A percentile compares a stretch with the other conserved stretches of the same genome.
These are phyloP conservation scores for Apeira syringaria DNA, from an alignment of 2,888 invertebrate genomes.

Conservation along the genomic window DNA sequence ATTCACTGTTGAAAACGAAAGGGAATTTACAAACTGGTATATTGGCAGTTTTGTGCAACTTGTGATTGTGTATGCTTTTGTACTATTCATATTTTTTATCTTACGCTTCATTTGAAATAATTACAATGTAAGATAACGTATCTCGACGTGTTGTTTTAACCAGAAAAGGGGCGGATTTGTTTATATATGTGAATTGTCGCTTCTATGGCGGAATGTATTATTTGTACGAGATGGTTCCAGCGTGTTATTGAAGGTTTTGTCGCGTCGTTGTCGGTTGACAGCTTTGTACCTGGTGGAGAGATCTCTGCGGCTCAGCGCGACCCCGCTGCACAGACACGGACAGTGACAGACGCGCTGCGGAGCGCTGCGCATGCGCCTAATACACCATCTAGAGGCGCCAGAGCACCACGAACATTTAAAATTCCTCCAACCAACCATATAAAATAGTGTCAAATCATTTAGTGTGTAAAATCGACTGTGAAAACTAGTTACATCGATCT, in stretches of 20 bases:
- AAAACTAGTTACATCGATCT: conserved; percentile 37
- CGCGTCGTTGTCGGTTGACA: conserved; percentile 30
- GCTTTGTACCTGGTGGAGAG: conserved; percentile 14
- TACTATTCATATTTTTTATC: conserved; percentile 12
- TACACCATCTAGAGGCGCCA: conserved; percentile 35
- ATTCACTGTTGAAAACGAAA: conserved; percentile 25
- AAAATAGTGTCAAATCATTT: conserved; percentile 55
- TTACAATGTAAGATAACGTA: conserved; percentile 17
- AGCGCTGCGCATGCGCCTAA: conserved; percentile 69
- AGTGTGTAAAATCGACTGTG: conserved; percentile 45
- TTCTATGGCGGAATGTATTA: conserved; percentile 10
- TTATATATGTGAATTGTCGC: conserved; percentile 1
- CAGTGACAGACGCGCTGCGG: conserved; percentile 69
- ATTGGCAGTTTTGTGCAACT: conserved; percentile 1
- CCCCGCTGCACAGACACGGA: conserved; percentile 43
- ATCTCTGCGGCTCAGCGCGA: conserved; percentile 12
- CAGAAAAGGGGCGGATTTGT: conserved; percentile 34
- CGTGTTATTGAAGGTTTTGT: conserved; percentile 22
- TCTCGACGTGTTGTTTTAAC: conserved; percentile 16
- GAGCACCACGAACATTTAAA: conserved; percentile 17
- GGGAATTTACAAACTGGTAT: conserved; percentile 19
- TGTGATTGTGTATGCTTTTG: background rate
- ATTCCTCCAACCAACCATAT: conserved; percentile 31
- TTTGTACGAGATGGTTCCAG: conserved; percentile 12
- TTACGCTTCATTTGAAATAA: conserved; percentile 1